Evolutionary conservation across 92 coral and sea anemone species (phyloP).

Genomic region (Phenganax marumi): DNA sequence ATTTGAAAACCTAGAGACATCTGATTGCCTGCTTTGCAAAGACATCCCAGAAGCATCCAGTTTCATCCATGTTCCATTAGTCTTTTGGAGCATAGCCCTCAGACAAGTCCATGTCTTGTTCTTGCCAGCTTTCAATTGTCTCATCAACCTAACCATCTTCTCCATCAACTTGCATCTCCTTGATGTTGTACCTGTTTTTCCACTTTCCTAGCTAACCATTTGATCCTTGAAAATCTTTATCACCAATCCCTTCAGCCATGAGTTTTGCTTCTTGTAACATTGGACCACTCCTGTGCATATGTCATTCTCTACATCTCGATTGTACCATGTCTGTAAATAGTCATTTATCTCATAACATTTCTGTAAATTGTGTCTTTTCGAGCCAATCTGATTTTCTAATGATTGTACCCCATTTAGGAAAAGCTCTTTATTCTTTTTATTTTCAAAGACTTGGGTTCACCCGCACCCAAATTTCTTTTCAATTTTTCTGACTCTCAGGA

Average conservation of each 20-base stretch:
- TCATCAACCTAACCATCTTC: constrained; percentile 56
- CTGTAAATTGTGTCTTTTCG: constrained; percentile 29
- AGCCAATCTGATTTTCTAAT: constrained; percentile 18
- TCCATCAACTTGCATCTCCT: constrained; percentile 46
- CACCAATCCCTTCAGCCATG: constrained; percentile 55
- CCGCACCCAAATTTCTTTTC: constrained; percentile 40
- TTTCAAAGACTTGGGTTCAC: constrained; percentile 33
- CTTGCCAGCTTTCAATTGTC: constrained; percentile 58
- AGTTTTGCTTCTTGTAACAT: constrained; percentile 50
- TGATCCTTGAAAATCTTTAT: constrained; percentile 51
- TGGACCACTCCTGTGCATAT: constrained; percentile 59
- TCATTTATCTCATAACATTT: constrained; percentile 52
- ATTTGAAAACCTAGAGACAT: constrained; percentile 43
- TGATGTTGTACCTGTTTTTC: constrained; percentile 53
- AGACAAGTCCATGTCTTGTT: constrained; percentile 37
- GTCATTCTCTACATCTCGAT: constrained; percentile 32
- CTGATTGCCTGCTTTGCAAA: constrained; percentile 48
- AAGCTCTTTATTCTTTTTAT: constrained; percentile 27
- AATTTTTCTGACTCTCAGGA: constrained; percentile 37
- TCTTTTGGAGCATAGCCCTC: constrained; percentile 49
- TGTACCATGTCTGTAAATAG: constrained; percentile 60
- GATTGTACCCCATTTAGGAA: constrained; percentile 31
- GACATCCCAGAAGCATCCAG: constrained; percentile 47
- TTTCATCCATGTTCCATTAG: constrained; percentile 59
- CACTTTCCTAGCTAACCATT: constrained; percentile 60